phyloP scores from a whole-genome alignment of 2,113 vertebrate species.

The Numenius arquata region DNA sequence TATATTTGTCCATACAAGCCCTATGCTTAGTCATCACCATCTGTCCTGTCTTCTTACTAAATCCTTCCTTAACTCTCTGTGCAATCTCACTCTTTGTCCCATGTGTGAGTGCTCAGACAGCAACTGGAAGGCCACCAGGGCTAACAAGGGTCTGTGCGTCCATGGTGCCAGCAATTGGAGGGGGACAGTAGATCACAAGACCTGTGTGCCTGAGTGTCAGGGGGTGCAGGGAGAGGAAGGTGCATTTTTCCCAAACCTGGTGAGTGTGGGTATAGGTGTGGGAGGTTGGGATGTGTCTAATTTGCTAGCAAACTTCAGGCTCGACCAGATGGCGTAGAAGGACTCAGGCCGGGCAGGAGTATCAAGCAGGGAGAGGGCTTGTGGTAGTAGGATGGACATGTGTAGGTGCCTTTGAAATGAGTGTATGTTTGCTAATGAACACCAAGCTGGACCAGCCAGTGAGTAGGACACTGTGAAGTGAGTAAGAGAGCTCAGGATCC shows the following conservation, averaged over 20 bases:
- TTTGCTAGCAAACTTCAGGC: neutral
- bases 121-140: neutral
- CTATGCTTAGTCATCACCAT: neutral
- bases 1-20: neutral
- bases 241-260: neutral
- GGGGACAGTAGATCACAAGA: neutral
- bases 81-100: neutral
- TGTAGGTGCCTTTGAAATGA: neutral
- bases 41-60: neutral
- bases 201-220: neutral
- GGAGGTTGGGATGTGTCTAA: neutral
- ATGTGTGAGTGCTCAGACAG: neutral
- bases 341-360: too few relatives aligned
- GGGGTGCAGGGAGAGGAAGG: neutral
- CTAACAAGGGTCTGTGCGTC: neutral
- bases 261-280: neutral
- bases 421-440: neutral
- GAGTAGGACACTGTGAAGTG: neutral
- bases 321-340: neutral
- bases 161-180: rapidly evolving
- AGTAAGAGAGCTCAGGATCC: neutral
- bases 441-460: neutral
- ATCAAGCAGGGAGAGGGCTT: neutral
- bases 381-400: neutral
- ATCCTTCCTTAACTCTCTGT: neutral